Percentiles rank a stretch among this genome's conserved stretches.
phyloP scores from a whole-genome alignment of 35 echinoderm and acorn worm species.

The Nesometra sesokonis region DNA sequence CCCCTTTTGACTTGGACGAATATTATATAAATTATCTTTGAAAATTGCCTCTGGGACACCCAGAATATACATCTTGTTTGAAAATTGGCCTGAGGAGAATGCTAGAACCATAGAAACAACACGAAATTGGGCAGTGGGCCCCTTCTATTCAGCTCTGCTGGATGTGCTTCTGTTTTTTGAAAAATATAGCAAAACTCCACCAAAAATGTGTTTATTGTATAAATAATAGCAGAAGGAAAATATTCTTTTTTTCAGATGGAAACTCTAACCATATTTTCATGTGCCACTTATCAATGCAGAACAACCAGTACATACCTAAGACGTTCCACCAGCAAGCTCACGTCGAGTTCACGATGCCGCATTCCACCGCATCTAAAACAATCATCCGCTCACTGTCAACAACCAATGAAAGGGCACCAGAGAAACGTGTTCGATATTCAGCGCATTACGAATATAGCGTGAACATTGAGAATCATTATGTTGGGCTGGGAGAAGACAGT shows the following conservation, averaged over 20 bases:
- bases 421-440: slow-evolving; percentile 64
- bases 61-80: no score
- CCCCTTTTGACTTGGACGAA: no score
- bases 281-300: slow-evolving; percentile 47
- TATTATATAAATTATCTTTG: no score
- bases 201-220: no score
- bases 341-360: slow-evolving; percentile 74
- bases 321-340: slow-evolving; percentile 29
- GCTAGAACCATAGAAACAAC: no score
- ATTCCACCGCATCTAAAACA: slow-evolving; percentile 75
- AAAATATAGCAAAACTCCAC: no score
- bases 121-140: no score
- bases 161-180: no score
- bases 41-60: no score
- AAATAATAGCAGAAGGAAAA: no score
- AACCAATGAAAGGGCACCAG: slow-evolving; percentile 52
- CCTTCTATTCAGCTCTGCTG: no score
- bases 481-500: background rate
- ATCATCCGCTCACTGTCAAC: slow-evolving; percentile 74
- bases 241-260: slow-evolving; percentile 25
- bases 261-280: slow-evolving; percentile 69
- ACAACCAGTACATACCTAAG: slow-evolving; percentile 23
- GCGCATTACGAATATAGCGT: slow-evolving; percentile 74
- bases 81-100: no score
- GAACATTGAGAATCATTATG: slow-evolving; percentile 63